These are phyloP conservation scores for Podarcis raffonei DNA, from an alignment of 2,113 vertebrate genomes.

Conservation along the genomic window DNA sequence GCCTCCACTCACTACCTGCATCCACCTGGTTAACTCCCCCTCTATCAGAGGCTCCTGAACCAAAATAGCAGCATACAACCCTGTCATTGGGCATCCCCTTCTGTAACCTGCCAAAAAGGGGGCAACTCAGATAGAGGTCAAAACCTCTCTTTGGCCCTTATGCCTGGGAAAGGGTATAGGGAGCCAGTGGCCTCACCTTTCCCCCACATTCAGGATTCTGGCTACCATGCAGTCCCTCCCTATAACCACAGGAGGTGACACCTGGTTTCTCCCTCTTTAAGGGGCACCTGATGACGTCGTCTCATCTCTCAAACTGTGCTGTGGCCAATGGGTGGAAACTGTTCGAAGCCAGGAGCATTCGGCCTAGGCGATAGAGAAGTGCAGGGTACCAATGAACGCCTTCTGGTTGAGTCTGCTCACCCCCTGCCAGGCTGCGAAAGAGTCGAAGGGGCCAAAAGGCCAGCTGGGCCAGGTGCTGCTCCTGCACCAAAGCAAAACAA, in stretches of 20 bases:
- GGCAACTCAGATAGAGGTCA: not conserved
- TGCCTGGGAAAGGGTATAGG: not conserved
- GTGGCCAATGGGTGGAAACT: slow-evolving; percentile 89
- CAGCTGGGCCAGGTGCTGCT: slow-evolving; percentile 88
- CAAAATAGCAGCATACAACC: slow-evolving; percentile 17
- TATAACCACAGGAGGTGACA: not conserved
- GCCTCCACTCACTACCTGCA: not conserved
- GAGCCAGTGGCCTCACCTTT: not conserved
- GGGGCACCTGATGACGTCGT: not conserved
- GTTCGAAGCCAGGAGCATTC: slow-evolving; percentile 80
- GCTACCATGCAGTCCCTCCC: not conserved
- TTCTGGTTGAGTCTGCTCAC: slow-evolving; percentile 71
- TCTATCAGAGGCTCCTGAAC: not conserved
- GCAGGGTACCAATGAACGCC: slow-evolving; percentile 95
- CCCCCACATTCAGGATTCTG: not conserved
- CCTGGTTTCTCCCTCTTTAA: slow-evolving; percentile 3
- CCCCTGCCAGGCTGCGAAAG: slow-evolving; percentile 80
- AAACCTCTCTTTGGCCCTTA: not conserved
- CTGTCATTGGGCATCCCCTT: not conserved
- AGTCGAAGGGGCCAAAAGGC: slow-evolving; percentile 89
- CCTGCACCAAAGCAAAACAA: slow-evolving; percentile 91
- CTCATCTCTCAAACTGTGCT: slow-evolving; percentile 79
- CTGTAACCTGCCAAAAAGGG: not conserved
- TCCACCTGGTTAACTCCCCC: not conserved
- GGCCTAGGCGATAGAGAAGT: slow-evolving; percentile 87